phyloP scores from a whole-genome alignment of 2,113 vertebrate genomes.

The Elachura formosa region DNA sequence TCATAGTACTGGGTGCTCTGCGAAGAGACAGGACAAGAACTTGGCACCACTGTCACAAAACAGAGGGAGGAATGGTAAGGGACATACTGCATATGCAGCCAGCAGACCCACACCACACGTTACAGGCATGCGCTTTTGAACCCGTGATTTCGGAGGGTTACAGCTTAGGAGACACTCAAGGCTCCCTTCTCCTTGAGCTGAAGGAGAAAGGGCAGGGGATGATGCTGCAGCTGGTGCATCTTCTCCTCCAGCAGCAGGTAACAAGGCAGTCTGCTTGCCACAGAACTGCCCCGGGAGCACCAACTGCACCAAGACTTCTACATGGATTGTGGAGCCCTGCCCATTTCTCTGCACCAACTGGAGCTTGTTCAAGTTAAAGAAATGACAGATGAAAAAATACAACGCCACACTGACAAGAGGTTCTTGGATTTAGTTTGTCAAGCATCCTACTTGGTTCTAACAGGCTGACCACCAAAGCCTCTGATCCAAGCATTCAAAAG shows the following conservation, averaged over 20 bases:
- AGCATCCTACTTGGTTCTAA: background rate
- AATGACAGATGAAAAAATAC: background rate
- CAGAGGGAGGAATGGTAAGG: background rate
- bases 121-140: conserved; percentile 68
- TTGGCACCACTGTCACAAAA: background rate
- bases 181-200: conserved; percentile 26
- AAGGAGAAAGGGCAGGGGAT: conserved; percentile 16
- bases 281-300: background rate
- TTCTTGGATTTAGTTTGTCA: background rate
- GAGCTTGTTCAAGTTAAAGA: background rate
- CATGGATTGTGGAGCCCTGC: background rate
- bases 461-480: background rate
- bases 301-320: background rate
- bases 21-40: conserved; percentile 45
- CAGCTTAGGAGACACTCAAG: conserved; percentile 9
- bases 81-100: conserved; percentile 32
- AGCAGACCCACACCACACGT: conserved; percentile 61
- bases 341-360: background rate
- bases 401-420: background rate
- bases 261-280: background rate
- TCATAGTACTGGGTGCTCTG: conserved; percentile 99
- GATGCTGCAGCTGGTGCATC: background rate
- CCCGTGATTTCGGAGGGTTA: conserved; percentile 28
- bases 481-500: background rate
- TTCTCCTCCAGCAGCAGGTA: background rate